Evolutionary conservation across 2,797 vertebrate genomes (phyloP), one percentile per base, ranked within the genome.

Genomic region (Acanthis flammea): DNA sequence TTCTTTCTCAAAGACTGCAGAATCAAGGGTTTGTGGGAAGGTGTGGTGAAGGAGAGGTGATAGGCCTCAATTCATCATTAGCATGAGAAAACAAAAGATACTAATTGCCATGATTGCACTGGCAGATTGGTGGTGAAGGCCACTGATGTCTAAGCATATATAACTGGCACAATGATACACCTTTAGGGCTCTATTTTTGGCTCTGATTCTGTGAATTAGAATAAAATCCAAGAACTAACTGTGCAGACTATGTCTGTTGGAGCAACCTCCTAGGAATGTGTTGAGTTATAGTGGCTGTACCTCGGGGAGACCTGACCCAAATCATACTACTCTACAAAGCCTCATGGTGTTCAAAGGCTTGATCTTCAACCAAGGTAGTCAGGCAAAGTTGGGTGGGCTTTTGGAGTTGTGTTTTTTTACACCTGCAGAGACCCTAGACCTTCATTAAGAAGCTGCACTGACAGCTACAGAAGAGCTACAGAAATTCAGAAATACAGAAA

Each of bases 1-100:
- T 93, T 86, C 84, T 66, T 89, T 91, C 92, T 92, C 55, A 83
- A 90, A 85, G 60, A 57, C 42, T 89, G 24, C 30, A n/a, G 53
- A 66, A 92, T 79, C 51, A 54, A 88, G 70, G 35, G 42, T 75
- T 70, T 81, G 28, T 3, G 3, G 65, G 61, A 76, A 93, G 12
- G 2, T 21, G 13, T n/a, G 14, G 33, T 53, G 47, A 53, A 67
- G 39, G 10, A 67, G 16, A 30, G 12, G 18, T 67, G 11, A 50
- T 39, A 89, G 60, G 27, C 61, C 78, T 81, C n/a, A 57, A 72
- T 88, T 74, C 53, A 73, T 90, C 35, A 76, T 86, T 90, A 86
- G 54, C 53, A 35, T 19, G 37, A 89, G 74, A 84, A 65, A 71
- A 58, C 7, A 16, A 7, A 27, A 17, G 10, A 31, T 53, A n/a